Base-by-base conservation (phyloP, 2,888 invertebrate species). In the Caenorhabditis macrosperma region DNA sequence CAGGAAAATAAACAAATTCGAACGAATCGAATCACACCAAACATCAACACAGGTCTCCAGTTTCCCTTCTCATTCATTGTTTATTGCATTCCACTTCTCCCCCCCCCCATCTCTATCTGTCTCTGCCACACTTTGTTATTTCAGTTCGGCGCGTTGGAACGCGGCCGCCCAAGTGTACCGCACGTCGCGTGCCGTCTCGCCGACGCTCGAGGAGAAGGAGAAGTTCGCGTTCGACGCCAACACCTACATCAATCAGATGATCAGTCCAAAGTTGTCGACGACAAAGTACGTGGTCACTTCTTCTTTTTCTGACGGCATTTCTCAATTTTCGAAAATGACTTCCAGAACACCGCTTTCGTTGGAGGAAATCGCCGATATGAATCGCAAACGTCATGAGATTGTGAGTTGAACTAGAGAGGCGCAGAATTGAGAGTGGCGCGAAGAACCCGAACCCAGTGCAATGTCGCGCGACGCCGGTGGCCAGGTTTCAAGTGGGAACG, bases 151-250 rank as follows among this genome's bases (percentile, higher is more conserved):
- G 7, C 84, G 89, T 22, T 89, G 89, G 89, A 88, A 85, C 60
- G 83, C 87, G n/a, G 89, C 89, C 38, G 87, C 88, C 22, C 87
- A 88, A 57, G 86, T 87, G 35, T 89, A 90, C 74, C 87, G 89
- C 12, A 84, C 87, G 5, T 90, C 90, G 28, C 85, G 88, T 41
- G 84, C 87, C 26, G 86, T 86, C 67, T 87, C 87, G 26, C 90
- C 90, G 38, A 87, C 85, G 15, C 81, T 85, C 33, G 82, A 82
- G 9, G 67, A 67, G 7, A 71, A 74, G 22, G 67, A 67, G 10
- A 71, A 74, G 38, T 84, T 84, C 33, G 59, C 28, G 3, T 79
- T 79, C 30, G 79, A 79, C 46, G 24, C 30, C 50, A 55, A 50
- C 28, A 17, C 61, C 6, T 60, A 60, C 33, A 64, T 79, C 35